A percentile compares a stretch with the other conserved stretches of the same genome.
Conservation (phyloP, 2,113 vertebrate genomes). For the Echinops telfairi region DNA sequence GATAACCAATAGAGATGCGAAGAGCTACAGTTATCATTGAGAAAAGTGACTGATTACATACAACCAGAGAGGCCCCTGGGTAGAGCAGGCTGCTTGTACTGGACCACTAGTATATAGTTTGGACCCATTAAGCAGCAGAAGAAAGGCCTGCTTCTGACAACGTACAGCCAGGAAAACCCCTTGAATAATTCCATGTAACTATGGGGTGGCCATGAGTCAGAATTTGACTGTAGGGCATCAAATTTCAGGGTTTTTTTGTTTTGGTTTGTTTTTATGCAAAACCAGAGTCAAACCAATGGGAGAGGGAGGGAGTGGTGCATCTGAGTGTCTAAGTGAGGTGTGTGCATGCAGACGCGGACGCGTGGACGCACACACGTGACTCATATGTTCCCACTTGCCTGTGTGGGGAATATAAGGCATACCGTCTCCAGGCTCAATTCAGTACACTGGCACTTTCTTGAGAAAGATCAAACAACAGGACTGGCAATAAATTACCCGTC, state of each 20-base stretch:
- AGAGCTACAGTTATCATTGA: conserved; percentile 43
- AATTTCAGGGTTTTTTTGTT: not conserved
- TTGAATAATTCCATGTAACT: not conserved
- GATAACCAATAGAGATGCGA: conserved; percentile 7
- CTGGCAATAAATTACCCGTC: not conserved
- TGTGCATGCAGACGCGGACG: too few relatives aligned
- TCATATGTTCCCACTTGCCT: too few relatives aligned
- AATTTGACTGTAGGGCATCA: not conserved
- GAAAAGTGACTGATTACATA: not conserved
- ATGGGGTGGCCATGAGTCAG: not conserved
- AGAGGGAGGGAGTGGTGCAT: not conserved
- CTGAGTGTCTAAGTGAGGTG: too few relatives aligned
- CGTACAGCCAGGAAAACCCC: not conserved
- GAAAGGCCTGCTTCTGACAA: not conserved
- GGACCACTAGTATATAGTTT: not conserved
- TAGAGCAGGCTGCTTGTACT: not conserved
- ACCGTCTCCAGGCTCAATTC: not conserved
- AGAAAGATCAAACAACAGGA: conserved; percentile 59
- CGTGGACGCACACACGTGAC: too few relatives aligned
- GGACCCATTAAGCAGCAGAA: not conserved
- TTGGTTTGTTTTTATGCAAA: not conserved
- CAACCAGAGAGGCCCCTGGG: not conserved
- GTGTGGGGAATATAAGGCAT: not conserved
- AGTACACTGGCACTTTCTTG: conserved; percentile 14
- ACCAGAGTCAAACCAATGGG: conserved; percentile 31